These are phyloP conservation scores for Silurus lanzhouensis DNA, from an alignment of 2,797 vertebrate species.

Conservation along the genomic window DNA sequence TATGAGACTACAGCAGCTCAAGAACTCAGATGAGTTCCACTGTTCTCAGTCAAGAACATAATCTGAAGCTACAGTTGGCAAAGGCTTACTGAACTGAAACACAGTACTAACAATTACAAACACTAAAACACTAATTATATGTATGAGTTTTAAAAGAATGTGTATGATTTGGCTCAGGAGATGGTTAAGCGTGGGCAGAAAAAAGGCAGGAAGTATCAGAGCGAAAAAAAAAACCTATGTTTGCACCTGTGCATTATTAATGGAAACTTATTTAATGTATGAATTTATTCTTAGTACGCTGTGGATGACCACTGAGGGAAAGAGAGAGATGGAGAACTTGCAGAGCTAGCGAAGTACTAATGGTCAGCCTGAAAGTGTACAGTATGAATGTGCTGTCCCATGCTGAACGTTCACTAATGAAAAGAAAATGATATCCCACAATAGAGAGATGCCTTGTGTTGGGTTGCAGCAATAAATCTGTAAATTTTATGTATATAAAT, in stretches of 20 bases:
- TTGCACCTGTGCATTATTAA: background rate
- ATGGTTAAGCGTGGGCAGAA: background rate
- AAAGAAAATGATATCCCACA: background rate
- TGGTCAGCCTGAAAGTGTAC: background rate
- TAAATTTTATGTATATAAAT: conserved; percentile 16
- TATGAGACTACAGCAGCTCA: too few relatives aligned
- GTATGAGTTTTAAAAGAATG: background rate
- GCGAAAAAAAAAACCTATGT: background rate
- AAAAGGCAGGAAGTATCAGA: background rate
- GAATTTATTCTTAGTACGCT: background rate
- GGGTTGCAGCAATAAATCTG: background rate
- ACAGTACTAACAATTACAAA: background rate
- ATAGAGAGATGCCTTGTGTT: background rate
- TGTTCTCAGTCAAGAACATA: background rate
- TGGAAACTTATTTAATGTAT: background rate
- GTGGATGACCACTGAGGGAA: background rate
- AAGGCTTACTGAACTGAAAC: background rate
- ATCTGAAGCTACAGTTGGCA: background rate
- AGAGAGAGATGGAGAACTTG: background rate
- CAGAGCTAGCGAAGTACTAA: background rate
- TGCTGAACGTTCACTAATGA: background rate
- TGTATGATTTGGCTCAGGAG: background rate
- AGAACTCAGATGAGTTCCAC: background rate
- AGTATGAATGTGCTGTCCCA: background rate
- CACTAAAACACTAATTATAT: background rate